Base-by-base conservation (phyloP, 2,797 vertebrate species). In the Threskiornis aethiopicus region DNA sequence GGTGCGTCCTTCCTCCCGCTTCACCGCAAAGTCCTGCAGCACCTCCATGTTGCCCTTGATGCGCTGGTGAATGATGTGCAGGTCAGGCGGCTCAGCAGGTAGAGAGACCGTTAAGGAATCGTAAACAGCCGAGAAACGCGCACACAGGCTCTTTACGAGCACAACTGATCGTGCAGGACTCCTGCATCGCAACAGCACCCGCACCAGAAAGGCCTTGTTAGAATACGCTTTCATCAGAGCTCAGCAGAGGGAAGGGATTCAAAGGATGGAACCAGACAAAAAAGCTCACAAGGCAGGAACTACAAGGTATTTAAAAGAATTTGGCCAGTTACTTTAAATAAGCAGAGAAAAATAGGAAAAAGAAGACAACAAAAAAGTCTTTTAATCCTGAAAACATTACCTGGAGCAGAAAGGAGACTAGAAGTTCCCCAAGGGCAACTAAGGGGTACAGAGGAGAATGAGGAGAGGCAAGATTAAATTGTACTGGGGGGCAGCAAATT, bases 31-130 rank as follows among this genome's bases (percentile, higher is more conserved):
- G 84, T 99, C 98, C 85, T 98, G 98, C 41, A 99, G 98, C 71
- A 99, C 99, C 22, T 98, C 99, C 37, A 99, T 88, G 52, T 99
- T 99, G 97, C 99, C 99, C 97, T 99, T 99, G 93, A 99, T 99
- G 85, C 99, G 98, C 86, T 99, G 99, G 94, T 99, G 97, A 95
- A 99, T 97, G 17, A 97, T 49, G 57, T 99, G 99, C 87, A 99
- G 97, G 97, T 99, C 99, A 17, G 98, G 94, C 9, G 98, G 97
- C 95, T 98, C 95, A 29, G 96, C 55, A 73, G 98, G 99, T 99
- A 92, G 83, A 37, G 24, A 24, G 33, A 37, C 8, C 4, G 16
- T 97, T 97, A 98, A 98, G 98, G 98, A 97, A 91, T 42, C 26
- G 9, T 2, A 2, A 64, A 37, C 3, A 22, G 37, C n/a, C 15